phyloP scores from a whole-genome alignment of 2,797 vertebrate species.

The Clamator glandarius region DNA sequence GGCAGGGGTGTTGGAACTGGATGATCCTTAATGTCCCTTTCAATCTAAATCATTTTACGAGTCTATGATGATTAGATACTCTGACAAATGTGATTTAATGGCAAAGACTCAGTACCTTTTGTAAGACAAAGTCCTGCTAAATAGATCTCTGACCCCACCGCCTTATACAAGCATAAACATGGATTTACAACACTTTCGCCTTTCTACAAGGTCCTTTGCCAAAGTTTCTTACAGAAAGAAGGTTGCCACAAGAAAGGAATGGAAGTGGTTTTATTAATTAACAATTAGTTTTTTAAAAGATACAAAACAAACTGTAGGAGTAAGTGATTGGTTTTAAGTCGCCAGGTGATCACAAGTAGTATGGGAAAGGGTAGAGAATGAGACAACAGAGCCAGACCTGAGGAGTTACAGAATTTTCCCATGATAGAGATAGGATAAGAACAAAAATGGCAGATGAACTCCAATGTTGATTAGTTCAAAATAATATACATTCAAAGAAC shows the following conservation, averaged over 20 bases:
- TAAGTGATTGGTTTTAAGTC: not conserved
- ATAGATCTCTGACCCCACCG: not conserved
- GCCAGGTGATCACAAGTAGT: not conserved
- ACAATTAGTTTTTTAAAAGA: not conserved
- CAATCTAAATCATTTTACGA: too few species aligned
- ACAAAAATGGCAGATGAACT: not conserved
- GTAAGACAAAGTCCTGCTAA: not conserved
- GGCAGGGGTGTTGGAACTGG: too few species aligned
- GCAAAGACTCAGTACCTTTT: not conserved
- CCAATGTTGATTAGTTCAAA: not conserved
- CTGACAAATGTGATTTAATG: not conserved
- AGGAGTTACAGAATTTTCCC: not conserved
- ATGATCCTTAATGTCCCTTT: too few species aligned
- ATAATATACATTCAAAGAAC: not conserved
- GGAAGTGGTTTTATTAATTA: not conserved
- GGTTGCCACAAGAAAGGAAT: not conserved
- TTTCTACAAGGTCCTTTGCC: not conserved
- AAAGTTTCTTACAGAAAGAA: not conserved
- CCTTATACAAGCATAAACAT: not conserved
- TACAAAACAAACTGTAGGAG: not conserved
- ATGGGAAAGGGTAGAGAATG: not conserved
- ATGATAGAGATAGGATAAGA: not conserved
- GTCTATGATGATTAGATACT: not conserved
- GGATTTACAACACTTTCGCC: not conserved
- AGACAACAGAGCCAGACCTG: not conserved